These are phyloP conservation scores for Saccostrea cuccullata DNA, from an alignment of 1,140 invertebrate genomes.

Conservation along the genomic window DNA sequence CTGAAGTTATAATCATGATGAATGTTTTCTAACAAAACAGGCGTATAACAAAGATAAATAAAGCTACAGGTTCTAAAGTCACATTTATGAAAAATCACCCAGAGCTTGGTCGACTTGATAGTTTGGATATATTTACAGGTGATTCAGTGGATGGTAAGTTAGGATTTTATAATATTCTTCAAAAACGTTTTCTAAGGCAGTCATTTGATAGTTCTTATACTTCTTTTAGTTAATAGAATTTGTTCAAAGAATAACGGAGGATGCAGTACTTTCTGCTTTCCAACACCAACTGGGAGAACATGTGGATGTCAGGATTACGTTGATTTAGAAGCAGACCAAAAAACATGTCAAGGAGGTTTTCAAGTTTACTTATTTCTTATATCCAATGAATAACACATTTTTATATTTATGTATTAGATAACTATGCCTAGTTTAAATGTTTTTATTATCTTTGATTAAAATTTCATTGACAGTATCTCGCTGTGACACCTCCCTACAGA, in stretches of 20 bases:
- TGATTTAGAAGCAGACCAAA: neutral
- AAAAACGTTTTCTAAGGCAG: neutral
- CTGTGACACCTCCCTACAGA: neutral
- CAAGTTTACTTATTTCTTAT: neutral
- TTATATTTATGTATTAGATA: neutral
- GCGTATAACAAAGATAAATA: too few relatives aligned
- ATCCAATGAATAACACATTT: neutral
- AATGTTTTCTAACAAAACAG: neutral
- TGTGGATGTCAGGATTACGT: slow-evolving; percentile 25
- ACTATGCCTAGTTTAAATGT: too few relatives aligned
- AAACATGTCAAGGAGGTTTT: slow-evolving; percentile 15
- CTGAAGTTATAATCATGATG: too few relatives aligned
- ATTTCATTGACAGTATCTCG: neutral
- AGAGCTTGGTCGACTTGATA: slow-evolving; percentile 28
- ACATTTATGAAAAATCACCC: neutral
- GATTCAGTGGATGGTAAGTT: neutral
- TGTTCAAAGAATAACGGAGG: too few relatives aligned
- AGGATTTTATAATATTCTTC: neutral
- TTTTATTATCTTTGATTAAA: neutral
- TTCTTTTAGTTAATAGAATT: too few relatives aligned
- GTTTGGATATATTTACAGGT: neutral
- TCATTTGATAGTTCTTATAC: too few relatives aligned
- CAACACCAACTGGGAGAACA: slow-evolving; percentile 26
- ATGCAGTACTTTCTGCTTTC: slow-evolving; percentile 40
- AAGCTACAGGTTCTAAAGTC: neutral